Base-by-base conservation (phyloP, 2,797 vertebrate species). In the Parauchenoglanis ngamensis region DNA sequence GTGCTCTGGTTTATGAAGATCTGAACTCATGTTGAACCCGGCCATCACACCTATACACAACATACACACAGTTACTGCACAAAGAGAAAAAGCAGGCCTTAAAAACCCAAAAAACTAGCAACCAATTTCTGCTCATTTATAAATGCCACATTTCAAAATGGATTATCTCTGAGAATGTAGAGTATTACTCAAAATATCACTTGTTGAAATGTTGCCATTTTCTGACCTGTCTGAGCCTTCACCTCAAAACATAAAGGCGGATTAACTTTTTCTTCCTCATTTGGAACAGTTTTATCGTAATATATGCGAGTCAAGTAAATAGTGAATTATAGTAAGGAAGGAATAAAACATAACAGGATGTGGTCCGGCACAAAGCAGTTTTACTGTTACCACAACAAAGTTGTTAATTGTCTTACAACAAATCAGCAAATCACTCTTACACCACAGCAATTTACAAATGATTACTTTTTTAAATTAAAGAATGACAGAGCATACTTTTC, bases 21-120 rank as follows among this genome's bases (percentile, higher is more conserved):
- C 98, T 86, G 97, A 97, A 63, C 98, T 99, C 98, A 99, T 99
- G 92, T 99, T 99, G 95, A 99, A 99, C 82, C 98, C 98, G 63
- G 97, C 97, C 98, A 99, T 99, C 91, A 99, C 98, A 93, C 98
- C 98, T 99, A 93, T 87, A 94, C 87, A 90, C 57, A 84, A 65
- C 40, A 84, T 49, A 68, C 5, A 67, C 23, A n/a, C 2, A 59
- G n/a, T 83, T 54, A 68, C 11, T 59, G 40, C 17, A 59, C 59
- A 82, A 40, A 82, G 44, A 46, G 0, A 17, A 65, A 28, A 17
- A 28, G 7, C 1, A 63, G 23, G 4, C 21, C 13, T 19, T 1
- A 52, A 44, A 46, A 15, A 63, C 13, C 6, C 63, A 82, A 46
- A 46, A 6, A n/a, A n/a, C 23, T 44, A 61, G 21, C 31, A 40